Conservation (phyloP, 2,113 vertebrate genomes). For the Malurus melanocephalus region DNA sequence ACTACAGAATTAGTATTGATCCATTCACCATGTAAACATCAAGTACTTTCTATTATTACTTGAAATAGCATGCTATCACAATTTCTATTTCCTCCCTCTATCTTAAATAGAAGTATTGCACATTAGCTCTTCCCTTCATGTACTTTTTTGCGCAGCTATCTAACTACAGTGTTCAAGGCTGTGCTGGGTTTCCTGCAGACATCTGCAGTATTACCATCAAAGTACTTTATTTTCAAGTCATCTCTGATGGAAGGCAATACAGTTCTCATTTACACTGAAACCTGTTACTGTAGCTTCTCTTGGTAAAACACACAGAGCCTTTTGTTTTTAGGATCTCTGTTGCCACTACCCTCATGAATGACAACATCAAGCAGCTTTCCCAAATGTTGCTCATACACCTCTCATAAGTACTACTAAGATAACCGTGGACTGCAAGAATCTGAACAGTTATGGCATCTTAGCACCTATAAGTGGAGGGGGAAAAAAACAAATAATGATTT, state of each 20-base stretch:
- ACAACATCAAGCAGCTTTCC: slow-evolving; percentile 18
- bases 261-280: slow-evolving; percentile 72
- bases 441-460: slow-evolving; percentile 2
- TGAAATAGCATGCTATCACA: slow-evolving; percentile 84
- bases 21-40: slow-evolving; percentile 83
- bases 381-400: background rate
- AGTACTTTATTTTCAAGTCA: slow-evolving; percentile 78
- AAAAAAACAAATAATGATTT: background rate
- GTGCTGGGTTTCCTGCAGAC: slow-evolving; percentile 76
- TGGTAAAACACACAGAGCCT: slow-evolving; percentile 23
- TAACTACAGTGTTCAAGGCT: slow-evolving; percentile 73
- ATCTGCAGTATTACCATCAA: slow-evolving; percentile 78
- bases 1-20: slow-evolving; percentile 84
- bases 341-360: background rate
- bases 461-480: background rate
- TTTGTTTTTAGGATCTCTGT: slow-evolving; percentile 54
- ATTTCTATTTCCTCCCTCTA: slow-evolving; percentile 84
- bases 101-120: slow-evolving; percentile 83
- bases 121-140: slow-evolving; percentile 78
- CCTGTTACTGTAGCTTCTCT: slow-evolving; percentile 58
- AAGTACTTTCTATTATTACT: slow-evolving; percentile 85
- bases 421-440: slow-evolving; percentile 1
- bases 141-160: slow-evolving; percentile 79
- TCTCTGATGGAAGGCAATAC: slow-evolving; percentile 73
- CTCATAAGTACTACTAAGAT: background rate